Percentiles rank a stretch among this genome's conserved stretches.
Evolutionary conservation across 2,888 invertebrate genomes (phyloP).

Genomic region (Andrena flavipes): DNA sequence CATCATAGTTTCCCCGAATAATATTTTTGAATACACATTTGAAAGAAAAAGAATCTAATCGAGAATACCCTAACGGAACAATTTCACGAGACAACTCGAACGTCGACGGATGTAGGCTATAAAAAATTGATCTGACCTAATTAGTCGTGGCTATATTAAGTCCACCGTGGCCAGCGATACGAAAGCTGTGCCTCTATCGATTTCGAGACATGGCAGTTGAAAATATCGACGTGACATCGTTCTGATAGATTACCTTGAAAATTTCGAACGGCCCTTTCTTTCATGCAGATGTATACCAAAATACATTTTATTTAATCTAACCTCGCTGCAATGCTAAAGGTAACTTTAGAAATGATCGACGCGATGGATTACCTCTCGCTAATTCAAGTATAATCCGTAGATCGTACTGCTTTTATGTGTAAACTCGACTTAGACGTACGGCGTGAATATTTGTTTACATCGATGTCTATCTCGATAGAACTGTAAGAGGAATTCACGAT

Average conservation of each 20-base stretch:
- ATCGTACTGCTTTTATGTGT: slow-evolving; percentile 37
- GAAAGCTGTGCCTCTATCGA: slow-evolving; percentile 40
- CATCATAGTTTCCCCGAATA: not conserved
- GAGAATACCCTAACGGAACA: slow-evolving; percentile 17
- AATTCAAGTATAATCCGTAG: slow-evolving; percentile 12
- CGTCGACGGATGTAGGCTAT: slow-evolving; percentile 41
- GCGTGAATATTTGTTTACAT: slow-evolving; percentile 45
- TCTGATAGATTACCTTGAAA: not conserved
- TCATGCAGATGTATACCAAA: not conserved
- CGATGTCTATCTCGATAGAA: slow-evolving; percentile 28
- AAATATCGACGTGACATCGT: not conserved
- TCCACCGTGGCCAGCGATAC: slow-evolving; percentile 38
- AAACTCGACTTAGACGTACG: slow-evolving; percentile 56
- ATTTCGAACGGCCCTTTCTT: not conserved
- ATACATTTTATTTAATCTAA: not conserved
- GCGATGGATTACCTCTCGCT: not conserved
- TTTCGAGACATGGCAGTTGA: slow-evolving; percentile 21
- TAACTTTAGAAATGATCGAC: not conserved
- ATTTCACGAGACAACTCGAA: slow-evolving; percentile 34
- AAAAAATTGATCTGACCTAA: slow-evolving; percentile 62
- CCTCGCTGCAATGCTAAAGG: not conserved
- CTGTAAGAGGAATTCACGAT: slow-evolving; percentile 32
- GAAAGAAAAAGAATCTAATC: slow-evolving; percentile 18
- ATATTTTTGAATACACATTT: slow-evolving; percentile 5
- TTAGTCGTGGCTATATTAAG: slow-evolving; percentile 55